A percentile compares a stretch with the other conserved stretches of the same genome.
phyloP scores from a whole-genome alignment of 2,888 invertebrate species.

The Pollenia amentaria region DNA sequence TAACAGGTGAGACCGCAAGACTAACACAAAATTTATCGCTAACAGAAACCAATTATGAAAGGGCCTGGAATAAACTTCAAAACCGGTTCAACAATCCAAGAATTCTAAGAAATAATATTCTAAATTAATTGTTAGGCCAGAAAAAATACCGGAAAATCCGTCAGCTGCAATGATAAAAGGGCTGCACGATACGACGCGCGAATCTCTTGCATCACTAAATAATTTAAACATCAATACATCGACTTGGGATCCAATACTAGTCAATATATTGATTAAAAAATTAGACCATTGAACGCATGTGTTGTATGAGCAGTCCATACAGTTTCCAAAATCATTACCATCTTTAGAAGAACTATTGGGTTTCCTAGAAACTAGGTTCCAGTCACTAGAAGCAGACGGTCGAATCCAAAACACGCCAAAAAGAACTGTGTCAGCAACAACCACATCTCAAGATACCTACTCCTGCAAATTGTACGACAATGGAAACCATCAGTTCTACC shows the following conservation, averaged over 20 bases:
- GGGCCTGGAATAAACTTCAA: conserved; percentile 5
- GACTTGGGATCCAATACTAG: conserved; percentile 15
- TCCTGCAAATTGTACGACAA: no score
- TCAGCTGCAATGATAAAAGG: no score
- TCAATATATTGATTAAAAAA: conserved; percentile 1
- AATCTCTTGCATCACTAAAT: neutral
- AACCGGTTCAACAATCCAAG: conserved; percentile 1
- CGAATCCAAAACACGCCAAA: neutral
- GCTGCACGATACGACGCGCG: no score
- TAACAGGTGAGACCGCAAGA: no score
- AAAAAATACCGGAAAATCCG: neutral
- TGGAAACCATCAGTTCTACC: no score
- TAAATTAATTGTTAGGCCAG: neutral
- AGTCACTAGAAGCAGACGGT: neutral
- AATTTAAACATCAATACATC: neutral
- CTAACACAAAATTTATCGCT: no score
- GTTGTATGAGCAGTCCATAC: no score
- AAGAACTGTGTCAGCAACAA: no score
- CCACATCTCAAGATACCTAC: no score
- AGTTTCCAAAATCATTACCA: no score
- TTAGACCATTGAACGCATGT: conserved; percentile 4
- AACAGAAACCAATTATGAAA: neutral
- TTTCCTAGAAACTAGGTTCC: neutral
- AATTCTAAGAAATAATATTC: neutral
- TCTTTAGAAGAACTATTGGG: neutral